Base-by-base conservation (phyloP, 2,113 vertebrate genomes). In the Hystrix cristata region DNA sequence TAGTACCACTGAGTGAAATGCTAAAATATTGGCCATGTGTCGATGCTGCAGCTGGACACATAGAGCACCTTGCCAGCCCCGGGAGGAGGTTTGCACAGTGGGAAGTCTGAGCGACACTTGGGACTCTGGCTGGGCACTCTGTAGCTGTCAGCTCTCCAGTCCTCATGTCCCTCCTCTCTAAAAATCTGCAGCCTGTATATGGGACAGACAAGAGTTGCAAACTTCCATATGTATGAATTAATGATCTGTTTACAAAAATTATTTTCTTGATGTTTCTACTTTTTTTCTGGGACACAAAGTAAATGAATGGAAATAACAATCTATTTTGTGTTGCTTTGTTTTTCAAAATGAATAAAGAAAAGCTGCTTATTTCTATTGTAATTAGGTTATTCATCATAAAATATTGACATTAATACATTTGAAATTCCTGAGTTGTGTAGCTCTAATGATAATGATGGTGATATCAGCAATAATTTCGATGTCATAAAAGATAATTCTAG, bases 331-430 rank as follows among this genome's bases (percentile, higher is more conserved):
- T 89, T 27, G 7, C 25, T 29, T 94, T 93, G 23, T 0, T 15
- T 93, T 97, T 91, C 43, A 82, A 89, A 87, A 69, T 67, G 65
- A 95, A 76, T 60, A 13, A 46, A 8, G 21, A 64, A 69, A 83
- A 23, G 2, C 55, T 91, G 10, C 5, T 31, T 31, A 8, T 76
- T 72, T 87, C 27, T 76, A 21, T 7, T 67, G 27, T 69, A 60
- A 53, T 89, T 91, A 57, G 0, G 4, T 80, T 43, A 51, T 19
- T 67, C n/a, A 2, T 85, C 48, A 34, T 25, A 71, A 65, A 81
- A 46, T 67, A 29, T 38, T n/a, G 67, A 1, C 23, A 72, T 25
- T 25, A 46, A 86, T 43, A 74, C 7, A 23, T 69, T 57, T 71
- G 15, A 57, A n/a, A 38, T 53, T 53, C 55, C 23, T 78, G 34